phyloP scores from a whole-genome alignment of 2,113 vertebrate species.

The Anhinga rufa region DNA sequence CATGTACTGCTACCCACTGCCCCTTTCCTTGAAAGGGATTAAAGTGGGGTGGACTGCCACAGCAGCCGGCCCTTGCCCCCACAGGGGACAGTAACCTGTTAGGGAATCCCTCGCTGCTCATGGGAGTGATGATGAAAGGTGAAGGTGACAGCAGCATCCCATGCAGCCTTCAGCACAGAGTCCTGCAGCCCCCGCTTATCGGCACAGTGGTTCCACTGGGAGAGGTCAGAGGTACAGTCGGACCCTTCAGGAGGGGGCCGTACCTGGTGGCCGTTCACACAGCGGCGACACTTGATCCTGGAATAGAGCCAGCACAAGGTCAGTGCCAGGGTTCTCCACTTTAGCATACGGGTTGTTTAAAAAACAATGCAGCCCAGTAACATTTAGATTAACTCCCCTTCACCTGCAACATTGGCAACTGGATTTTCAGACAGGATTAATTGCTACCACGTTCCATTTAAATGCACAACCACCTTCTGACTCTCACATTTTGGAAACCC shows the following conservation, averaged over 20 bases:
- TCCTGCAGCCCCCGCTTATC: conserved; percentile 88
- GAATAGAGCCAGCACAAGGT: background rate
- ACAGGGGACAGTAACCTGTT: background rate
- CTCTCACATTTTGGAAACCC: background rate
- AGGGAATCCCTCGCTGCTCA: conserved; percentile 81
- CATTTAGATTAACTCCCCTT: background rate
- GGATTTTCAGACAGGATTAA: background rate
- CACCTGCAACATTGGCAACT: background rate
- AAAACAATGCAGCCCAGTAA: background rate
- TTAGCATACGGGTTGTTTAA: fast-evolving
- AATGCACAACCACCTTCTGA: background rate
- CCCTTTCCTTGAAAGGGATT: conserved; percentile 17
- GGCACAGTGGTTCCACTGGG: conserved; percentile 90
- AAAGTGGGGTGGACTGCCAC: background rate
- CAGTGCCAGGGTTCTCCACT: background rate
- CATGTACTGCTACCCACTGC: background rate
- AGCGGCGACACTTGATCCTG: conserved; percentile 90
- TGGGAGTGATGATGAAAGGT: conserved; percentile 94
- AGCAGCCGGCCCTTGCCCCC: background rate
- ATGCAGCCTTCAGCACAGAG: conserved; percentile 83
- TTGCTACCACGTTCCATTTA: background rate
- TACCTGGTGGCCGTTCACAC: conserved; percentile 85
- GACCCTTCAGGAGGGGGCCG: conserved; percentile 78
- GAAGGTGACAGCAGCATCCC: conserved; percentile 89
- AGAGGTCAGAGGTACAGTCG: conserved; percentile 91